phyloP scores from a whole-genome alignment of 1,140 invertebrate genomes.

The Camponotus floridanus region DNA sequence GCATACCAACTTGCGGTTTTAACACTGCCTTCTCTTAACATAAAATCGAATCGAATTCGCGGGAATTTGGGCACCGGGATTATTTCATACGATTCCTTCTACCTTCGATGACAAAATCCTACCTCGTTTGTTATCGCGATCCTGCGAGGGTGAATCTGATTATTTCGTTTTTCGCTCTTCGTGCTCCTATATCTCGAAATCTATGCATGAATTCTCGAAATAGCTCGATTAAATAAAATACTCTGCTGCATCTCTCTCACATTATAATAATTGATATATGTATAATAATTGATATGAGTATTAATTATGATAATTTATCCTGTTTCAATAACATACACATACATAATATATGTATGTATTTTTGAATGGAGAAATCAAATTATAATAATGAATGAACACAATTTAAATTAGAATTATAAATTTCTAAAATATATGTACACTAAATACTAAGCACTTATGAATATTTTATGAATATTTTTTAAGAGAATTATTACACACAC shows the following conservation, averaged over 20 bases:
- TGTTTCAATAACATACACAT: neutral
- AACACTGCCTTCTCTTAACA: conserved; percentile 27
- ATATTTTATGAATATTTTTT: neutral
- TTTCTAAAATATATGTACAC: neutral
- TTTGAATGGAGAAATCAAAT: conserved; percentile 7
- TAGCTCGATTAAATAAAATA: neutral
- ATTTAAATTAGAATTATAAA: neutral
- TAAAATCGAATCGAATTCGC: conserved; percentile 32
- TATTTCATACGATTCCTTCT: conserved; percentile 19
- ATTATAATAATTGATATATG: too few relatives aligned
- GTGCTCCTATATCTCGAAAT: neutral
- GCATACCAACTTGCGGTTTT: conserved; percentile 44
- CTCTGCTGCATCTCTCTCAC: neutral
- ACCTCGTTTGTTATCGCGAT: conserved; percentile 48
- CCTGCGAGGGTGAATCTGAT: conserved; percentile 40
- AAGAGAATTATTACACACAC: too few relatives aligned
- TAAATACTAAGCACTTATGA: neutral
- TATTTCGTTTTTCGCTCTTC: conserved; percentile 40
- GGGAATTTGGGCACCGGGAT: conserved; percentile 15
- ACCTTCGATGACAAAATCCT: conserved; percentile 51
- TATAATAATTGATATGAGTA: too few relatives aligned
- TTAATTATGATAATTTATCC: neutral
- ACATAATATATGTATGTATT: neutral
- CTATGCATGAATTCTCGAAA: neutral
- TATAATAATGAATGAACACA: neutral